Base-by-base conservation (phyloP, 1,140 invertebrate genomes). In the Ephestia elutella region DNA sequence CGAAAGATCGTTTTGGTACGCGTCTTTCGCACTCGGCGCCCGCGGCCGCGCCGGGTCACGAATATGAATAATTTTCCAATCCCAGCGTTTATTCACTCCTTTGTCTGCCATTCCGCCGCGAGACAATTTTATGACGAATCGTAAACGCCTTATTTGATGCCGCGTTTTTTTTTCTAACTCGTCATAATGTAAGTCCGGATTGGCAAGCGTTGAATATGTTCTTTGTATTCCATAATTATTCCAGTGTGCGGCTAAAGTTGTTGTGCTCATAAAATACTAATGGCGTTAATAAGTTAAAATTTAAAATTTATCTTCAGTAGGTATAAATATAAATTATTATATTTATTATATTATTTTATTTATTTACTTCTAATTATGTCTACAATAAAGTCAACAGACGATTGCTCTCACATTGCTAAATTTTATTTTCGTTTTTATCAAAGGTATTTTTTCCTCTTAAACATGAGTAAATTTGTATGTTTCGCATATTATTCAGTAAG, bases 1-100 rank as follows among this genome's bases (percentile, higher is more conserved):
- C 49, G n/a, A 20, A 20, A 51, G 18, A 13, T 5, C 15, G 49
- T 20, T 49, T 9, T 15, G 38, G 15, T 15, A 21, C 19, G 18
- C 49, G 49, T 51, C 7, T 51, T 10, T 15, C 13, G 38, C 38
- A 56, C 64, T 64, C 63, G 68, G 62, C 19, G 63, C 62, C 61
- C 65, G 51, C 60, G 65, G 65, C 62, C 67, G n/a, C 57, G 60
- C 61, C 62, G 73, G 73, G 71, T 75, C 74, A 67, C 71, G 62
- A 74, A 71, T 81, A 77, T 81, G 78, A 80, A 81, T 81, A 81
- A 81, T 83, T 80, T 75, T 76, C 72, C 72, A 74, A 74, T 80
- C 68, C 66, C 75, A 44, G 64, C 71, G 63, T 73, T 78, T 73
- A 73, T 78, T 73, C 75, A 75, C 71, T 73, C 61, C 68, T 74